A percentile compares a stretch with the other conserved stretches of the same genome.
Evolutionary conservation across 2,888 invertebrate species (phyloP).

Genomic region (Torymus texanus): DNA sequence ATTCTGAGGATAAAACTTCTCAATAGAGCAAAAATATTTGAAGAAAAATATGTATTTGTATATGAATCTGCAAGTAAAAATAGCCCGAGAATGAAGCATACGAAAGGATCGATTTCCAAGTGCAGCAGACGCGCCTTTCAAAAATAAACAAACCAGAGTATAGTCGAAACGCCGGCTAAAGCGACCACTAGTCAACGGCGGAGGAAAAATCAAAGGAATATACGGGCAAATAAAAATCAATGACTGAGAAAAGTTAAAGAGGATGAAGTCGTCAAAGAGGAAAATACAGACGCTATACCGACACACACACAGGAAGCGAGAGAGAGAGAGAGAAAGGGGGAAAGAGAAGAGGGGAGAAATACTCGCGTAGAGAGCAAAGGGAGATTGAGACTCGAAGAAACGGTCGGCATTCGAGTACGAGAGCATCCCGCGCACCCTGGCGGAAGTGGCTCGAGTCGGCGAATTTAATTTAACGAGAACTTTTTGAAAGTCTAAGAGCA

Average conservation of each 20-base stretch:
- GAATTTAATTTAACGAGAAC: conserved; percentile 56
- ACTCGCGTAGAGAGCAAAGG: background rate
- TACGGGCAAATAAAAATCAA: conserved; percentile 44
- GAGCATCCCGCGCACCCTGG: conserved; percentile 9
- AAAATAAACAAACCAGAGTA: conserved; percentile 13
- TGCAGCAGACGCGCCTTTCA: background rate
- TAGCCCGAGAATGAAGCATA: background rate
- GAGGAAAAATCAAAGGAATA: conserved; percentile 20
- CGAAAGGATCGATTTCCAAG: background rate
- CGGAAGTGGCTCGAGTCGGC: conserved; percentile 34
- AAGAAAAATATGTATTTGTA: too few species aligned
- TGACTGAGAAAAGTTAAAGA: conserved; percentile 49
- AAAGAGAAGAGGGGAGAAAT: background rate
- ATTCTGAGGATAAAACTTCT: too few species aligned
- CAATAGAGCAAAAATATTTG: too few species aligned
- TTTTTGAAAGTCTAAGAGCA: conserved; percentile 49
- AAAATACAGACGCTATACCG: background rate
- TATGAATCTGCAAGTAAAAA: background rate
- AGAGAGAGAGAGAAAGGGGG: background rate
- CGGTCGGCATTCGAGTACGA: conserved; percentile 12
- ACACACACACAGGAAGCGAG: too few species aligned
- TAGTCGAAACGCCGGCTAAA: background rate
- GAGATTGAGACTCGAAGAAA: conserved; percentile 41
- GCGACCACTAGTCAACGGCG: conserved; percentile 1
- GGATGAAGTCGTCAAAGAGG: conserved; percentile 44